Evolutionary conservation across 2,888 invertebrate species (phyloP), one percentile per base, ranked within the genome.

Genomic region (Ernsta delagoae): DNA sequence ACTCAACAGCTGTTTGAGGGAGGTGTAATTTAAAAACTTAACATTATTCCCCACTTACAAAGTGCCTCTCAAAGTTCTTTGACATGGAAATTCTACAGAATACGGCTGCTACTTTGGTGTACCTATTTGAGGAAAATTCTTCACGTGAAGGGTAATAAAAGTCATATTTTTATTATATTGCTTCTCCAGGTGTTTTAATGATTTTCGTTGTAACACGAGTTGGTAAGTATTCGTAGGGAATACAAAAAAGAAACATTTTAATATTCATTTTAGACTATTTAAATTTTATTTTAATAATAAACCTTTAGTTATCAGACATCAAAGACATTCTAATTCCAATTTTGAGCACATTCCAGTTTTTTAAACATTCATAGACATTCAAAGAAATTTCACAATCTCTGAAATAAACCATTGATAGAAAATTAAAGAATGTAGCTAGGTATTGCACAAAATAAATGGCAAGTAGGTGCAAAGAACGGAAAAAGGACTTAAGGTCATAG

Each of bases 1-100:
- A 59, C 16, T n/a, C 31, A 31, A 39, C 3, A 50, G 53, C 24
- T 12, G 65, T 36, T 16, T 45, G 65, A 59, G 34, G 43, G 56
- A 45, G 59, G 65, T 65, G 65, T 66, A 66, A 66, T 66, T 60
- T 66, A 66, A 59, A 66, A 66, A 66, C 65, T 59, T 59, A 66
- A 66, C 65, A 66, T 66, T 59, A 66, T 59, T 66, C 31, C 39
- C 24, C 53, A 53, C 41, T 59, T 66, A 31, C 53, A 12, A 59
- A 59, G 59, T 59, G 59, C 24, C 59, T 59, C 59, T 59, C 53
- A 53, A 31, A 31, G 59, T 41, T 59, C 65, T 66, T 66, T 66
- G 65, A 66, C 59, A 66, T 66, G 65, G 65, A 66, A 66, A 66
- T 66, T 66, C 41, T 34, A 43, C 24, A 16, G 59, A 59, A 66